A percentile compares a stretch with the other conserved stretches of the same genome.
Evolutionary conservation across 2,113 vertebrate genomes (phyloP).

Genomic region (Rhinopomastus cyanomelas): DNA sequence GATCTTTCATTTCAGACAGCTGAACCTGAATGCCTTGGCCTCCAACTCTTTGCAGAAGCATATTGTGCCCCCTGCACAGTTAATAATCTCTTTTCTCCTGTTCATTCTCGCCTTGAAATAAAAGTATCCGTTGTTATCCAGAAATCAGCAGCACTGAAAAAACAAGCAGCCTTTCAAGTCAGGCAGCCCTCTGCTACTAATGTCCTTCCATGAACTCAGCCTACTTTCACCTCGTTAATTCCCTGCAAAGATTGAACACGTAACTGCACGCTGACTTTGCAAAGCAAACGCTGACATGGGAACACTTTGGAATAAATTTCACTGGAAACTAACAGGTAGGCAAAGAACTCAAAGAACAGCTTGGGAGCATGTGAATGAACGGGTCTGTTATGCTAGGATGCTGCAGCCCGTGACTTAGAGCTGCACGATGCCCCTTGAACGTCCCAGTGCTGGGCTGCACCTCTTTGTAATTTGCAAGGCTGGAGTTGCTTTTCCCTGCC

Average conservation of each 20-base stretch:
- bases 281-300: background rate
- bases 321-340: conserved; percentile 1
- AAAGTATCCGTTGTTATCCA: background rate
- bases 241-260: background rate
- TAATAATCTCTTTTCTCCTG: background rate
- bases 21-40: background rate
- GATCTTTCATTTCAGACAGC: background rate
- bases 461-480: background rate
- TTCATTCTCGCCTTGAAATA: conserved; percentile 13
- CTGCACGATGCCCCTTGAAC: background rate
- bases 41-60: background rate
- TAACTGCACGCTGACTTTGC: conserved; percentile 28
- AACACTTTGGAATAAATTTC: conserved; percentile 25
- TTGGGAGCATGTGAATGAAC: background rate
- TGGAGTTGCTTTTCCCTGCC: background rate
- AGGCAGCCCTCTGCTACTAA: background rate
- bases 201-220: conserved; percentile 38
- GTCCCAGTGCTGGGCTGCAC: background rate
- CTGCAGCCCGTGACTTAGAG: background rate
- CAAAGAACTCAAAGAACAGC: background rate
- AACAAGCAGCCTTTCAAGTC: conserved; percentile 5
- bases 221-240: conserved; percentile 46
- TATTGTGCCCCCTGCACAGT: background rate
- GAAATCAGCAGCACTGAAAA: conserved; percentile 10
- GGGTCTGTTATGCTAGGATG: background rate